A percentile compares a stretch with the other conserved stretches of the same genome.
Evolutionary conservation across 2,888 invertebrate species (phyloP).

Genomic region (Marronus borbonicus): DNA sequence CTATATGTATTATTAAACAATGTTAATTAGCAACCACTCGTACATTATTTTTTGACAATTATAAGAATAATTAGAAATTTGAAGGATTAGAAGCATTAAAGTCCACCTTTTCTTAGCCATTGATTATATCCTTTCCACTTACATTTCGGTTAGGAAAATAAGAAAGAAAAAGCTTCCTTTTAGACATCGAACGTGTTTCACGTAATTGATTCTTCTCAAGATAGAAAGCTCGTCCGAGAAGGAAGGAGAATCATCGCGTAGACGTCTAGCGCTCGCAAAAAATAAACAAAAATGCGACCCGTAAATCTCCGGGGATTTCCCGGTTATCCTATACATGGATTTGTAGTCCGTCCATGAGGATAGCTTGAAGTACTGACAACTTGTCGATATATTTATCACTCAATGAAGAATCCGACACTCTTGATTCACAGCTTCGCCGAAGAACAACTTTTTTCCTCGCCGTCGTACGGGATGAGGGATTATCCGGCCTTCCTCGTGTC

Average conservation of each 20-base stretch:
- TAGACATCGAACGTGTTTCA: background rate
- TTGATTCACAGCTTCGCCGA: conserved; percentile 31
- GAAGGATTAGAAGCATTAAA: too few relatives aligned
- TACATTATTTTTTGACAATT: too few relatives aligned
- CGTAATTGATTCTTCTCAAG: conserved; percentile 32
- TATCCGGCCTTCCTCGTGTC: conserved; percentile 24
- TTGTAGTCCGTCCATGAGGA: conserved; percentile 37
- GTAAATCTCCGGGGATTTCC: conserved; percentile 42
- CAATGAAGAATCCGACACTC: conserved; percentile 44
- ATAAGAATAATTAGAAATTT: too few relatives aligned
- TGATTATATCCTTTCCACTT: too few relatives aligned
- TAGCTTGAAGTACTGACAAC: conserved; percentile 49
- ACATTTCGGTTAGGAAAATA: too few relatives aligned
- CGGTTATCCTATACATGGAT: conserved; percentile 39
- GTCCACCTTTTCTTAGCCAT: too few relatives aligned
- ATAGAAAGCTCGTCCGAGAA: background rate
- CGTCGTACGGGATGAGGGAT: background rate
- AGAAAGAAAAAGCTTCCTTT: too few relatives aligned
- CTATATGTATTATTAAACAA: too few relatives aligned
- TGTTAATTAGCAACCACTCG: too few relatives aligned
- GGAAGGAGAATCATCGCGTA: background rate
- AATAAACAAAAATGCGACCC: conserved; percentile 44
- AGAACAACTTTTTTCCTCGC: conserved; percentile 35
- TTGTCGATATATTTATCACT: conserved; percentile 54
- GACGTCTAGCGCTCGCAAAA: conserved; percentile 22